Conservation (phyloP, 2,797 vertebrate genomes). For the Vireo griseus region DNA sequence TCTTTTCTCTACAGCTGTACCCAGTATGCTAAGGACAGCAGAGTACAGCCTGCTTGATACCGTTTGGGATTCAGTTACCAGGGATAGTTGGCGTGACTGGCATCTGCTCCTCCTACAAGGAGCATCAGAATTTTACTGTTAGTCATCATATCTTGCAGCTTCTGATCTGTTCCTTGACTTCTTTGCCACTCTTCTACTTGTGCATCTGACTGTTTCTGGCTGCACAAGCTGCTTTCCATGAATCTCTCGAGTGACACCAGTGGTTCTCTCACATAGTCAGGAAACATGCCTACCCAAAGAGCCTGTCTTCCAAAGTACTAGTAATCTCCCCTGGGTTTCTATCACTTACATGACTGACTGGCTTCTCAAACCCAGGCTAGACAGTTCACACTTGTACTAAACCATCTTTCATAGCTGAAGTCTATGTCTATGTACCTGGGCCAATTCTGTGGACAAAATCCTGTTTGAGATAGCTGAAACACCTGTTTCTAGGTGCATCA, state of each 20-base stretch:
- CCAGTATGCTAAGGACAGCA: background rate
- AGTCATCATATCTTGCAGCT: background rate
- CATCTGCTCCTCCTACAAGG: background rate
- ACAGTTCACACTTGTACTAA: background rate
- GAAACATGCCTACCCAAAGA: background rate
- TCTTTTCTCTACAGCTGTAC: background rate
- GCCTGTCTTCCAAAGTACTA: background rate
- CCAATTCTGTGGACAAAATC: background rate
- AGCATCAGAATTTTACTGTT: background rate
- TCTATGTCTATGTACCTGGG: no score
- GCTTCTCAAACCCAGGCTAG: background rate
- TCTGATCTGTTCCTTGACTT: background rate
- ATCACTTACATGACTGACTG: background rate
- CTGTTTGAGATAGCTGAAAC: background rate
- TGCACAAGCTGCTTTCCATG: background rate
- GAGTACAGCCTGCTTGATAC: background rate
- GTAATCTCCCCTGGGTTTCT: background rate
- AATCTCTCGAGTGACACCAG: background rate
- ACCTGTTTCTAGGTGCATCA: background rate
- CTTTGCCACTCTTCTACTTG: background rate
- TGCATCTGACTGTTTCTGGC: background rate
- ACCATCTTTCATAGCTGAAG: background rate
- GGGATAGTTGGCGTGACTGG: background rate
- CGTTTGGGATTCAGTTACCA: background rate
- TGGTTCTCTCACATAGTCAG: background rate